Conservation (phyloP, 2,888 invertebrate genomes). For the Leucania comma region DNA sequence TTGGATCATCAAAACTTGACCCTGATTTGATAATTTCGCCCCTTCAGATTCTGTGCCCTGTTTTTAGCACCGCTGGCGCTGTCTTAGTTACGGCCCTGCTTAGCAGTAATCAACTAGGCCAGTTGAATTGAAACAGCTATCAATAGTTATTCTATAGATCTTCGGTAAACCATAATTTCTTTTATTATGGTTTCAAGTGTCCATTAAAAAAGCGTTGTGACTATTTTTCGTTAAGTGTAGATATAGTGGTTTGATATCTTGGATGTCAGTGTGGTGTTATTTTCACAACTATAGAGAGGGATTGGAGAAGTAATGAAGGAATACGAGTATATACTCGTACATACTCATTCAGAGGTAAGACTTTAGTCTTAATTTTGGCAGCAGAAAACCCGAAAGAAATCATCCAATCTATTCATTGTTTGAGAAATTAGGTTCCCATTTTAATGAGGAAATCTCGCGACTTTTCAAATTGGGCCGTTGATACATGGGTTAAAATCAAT, state of each 20-base stretch:
- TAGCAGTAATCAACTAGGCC: slow-evolving; percentile 1
- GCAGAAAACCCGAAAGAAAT: too few relatives aligned
- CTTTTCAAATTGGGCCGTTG: neutral
- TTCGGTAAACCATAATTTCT: neutral
- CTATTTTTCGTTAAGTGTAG: neutral
- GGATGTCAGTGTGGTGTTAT: neutral
- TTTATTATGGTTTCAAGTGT: neutral
- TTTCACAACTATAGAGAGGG: neutral
- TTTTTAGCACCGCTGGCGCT: too few relatives aligned
- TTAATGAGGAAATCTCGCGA: neutral
- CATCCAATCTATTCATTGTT: neutral
- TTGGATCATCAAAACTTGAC: too few relatives aligned
- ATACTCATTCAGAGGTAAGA: slow-evolving; percentile 6
- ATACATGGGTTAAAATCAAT: too few relatives aligned
- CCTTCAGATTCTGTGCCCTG: too few relatives aligned
- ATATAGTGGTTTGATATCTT: neutral
- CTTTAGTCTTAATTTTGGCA: neutral
- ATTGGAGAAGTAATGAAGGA: neutral
- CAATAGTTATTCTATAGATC: neutral
- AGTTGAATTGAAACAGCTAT: slow-evolving; percentile 1
- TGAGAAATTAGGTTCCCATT: neutral
- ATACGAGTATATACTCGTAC: too few relatives aligned
- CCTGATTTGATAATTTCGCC: too few relatives aligned
- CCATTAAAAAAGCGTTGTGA: neutral
- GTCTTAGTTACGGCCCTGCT: too few relatives aligned